Base-by-base conservation (phyloP, 1,140 invertebrate genomes). In the Diploscapter pachys region DNA sequence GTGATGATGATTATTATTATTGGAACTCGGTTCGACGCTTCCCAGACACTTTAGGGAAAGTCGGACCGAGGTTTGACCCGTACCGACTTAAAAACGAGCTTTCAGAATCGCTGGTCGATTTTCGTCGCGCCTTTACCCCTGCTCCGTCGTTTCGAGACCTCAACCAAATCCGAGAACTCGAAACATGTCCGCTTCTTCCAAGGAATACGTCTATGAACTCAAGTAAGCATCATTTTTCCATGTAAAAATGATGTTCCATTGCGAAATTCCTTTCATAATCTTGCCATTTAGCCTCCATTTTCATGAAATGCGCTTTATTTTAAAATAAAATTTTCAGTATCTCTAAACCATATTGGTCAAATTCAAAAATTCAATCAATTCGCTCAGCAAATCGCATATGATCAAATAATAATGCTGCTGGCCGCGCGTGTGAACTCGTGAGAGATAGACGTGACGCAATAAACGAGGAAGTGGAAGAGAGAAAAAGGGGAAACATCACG, bases 81-180 rank as follows among this genome's bases (percentile, higher is more conserved):
- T 31, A 31, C 31, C 31, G 31, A 31, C 31, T 31, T 31, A 31
- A 31, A 31, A 31, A 31, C 31, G 31, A 31, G 31, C 31, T 68
- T 68, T 51, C 66, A 68, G 66, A 68, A 68, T 68, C 66, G 66
- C 66, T 68, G 66, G 66, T 68, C 66, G 66, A 68, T 68, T 68
- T 68, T 68, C 66, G 53, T n/a, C 51, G 52, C 66, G 31, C 31
- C 31, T 31, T 31, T 31, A 1, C 31, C 31, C 31, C 31, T 31
- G 31, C 31, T 31, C 31, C 31, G 31, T 31, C 31, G 31, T 31
- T 31, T 31, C 31, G 31, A 31, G 31, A 31, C 31, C 31, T 31
- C 31, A 31, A 31, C 31, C 31, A 31, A 31, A 31, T 31, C 66
- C 66, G 66, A 52, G 11, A 68, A 68, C 52, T 55, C 66, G 52